phyloP scores from a whole-genome alignment of 2,113 vertebrate species.

The Chloropsis hardwickii region DNA sequence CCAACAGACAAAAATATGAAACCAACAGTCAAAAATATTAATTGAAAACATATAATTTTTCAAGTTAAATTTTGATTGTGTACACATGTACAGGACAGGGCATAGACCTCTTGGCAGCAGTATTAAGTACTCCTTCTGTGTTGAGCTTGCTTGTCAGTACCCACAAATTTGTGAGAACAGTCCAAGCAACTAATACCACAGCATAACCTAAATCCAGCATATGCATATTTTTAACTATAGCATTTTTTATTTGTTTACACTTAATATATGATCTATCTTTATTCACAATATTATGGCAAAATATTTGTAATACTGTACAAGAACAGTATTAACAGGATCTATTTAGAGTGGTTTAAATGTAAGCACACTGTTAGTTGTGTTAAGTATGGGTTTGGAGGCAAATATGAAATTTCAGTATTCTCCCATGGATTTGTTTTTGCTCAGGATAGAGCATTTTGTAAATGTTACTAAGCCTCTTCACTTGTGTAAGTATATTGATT shows the following conservation, averaged over 20 bases:
- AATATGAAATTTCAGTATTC: not conserved
- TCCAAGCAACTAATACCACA: not conserved
- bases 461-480: slow-evolving; percentile 8
- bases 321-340: not conserved
- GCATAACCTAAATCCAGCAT: not conserved
- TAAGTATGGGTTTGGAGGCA: not conserved
- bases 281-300: not conserved
- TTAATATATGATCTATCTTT: not conserved
- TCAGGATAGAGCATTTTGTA: not conserved
- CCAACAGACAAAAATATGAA: not conserved
- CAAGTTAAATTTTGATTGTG: not conserved
- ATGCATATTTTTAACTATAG: not conserved
- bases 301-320: not conserved
- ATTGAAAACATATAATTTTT: not conserved
- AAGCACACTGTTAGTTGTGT: not conserved
- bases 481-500: not conserved
- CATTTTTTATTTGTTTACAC: not conserved
- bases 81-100: not conserved
- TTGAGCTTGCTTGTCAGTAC: not conserved
- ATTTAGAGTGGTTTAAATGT: not conserved
- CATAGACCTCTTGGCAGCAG: not conserved
- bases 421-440: not conserved
- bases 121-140: not conserved
- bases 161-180: not conserved
- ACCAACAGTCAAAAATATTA: not conserved